These are phyloP conservation scores for Lycophotia porphyrea DNA, from an alignment of 2,888 invertebrate species.

Conservation along the genomic window DNA sequence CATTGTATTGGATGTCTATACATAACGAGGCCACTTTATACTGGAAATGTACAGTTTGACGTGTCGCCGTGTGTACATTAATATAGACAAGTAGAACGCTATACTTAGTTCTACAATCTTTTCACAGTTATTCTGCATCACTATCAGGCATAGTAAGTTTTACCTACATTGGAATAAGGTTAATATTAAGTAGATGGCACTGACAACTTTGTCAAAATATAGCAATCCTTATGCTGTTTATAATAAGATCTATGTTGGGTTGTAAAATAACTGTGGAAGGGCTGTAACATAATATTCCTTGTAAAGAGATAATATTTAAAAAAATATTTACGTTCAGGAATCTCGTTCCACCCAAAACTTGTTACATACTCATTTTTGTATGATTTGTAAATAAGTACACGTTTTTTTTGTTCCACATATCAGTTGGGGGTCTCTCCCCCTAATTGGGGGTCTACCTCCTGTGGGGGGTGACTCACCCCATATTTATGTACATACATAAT, in stretches of 20 bases:
- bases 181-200: neutral
- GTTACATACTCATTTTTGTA: conserved; percentile 81
- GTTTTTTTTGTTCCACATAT: conserved; percentile 76
- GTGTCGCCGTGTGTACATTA: conserved; percentile 22
- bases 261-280: neutral
- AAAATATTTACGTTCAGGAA: conserved; percentile 62
- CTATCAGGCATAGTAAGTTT: neutral
- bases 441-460: neutral
- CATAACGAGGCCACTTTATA: no score
- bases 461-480: conserved; percentile 34
- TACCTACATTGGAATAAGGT: neutral
- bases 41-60: no score
- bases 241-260: neutral
- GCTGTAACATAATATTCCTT: conserved; percentile 51
- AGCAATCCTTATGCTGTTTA: neutral
- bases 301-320: conserved; percentile 64
- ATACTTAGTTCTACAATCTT: conserved; percentile 52
- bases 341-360: conserved; percentile 72
- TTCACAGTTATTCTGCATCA: neutral
- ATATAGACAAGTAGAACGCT: conserved; percentile 49
- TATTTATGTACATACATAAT: conserved; percentile 65
- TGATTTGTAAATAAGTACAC: conserved; percentile 83
- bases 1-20: no score
- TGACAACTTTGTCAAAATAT: neutral
- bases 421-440: conserved; percentile 58